Evolutionary conservation across 2,888 invertebrate genomes (phyloP).

Genomic region (Eupeodes luniger): DNA sequence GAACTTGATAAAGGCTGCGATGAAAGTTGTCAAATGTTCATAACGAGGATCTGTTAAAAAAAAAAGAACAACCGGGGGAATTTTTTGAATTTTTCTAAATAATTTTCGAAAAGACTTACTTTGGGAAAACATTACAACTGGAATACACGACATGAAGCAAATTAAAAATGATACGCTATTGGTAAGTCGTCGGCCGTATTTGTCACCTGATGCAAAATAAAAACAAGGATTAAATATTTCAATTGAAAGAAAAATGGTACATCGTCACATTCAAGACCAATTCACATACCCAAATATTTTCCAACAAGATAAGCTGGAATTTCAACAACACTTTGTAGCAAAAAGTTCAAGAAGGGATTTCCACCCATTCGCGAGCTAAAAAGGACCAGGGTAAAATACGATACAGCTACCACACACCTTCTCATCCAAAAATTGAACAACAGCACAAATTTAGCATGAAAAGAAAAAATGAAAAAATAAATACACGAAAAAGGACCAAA

Average conservation of each 20-base stretch:
- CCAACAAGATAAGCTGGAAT: constrained; percentile 87
- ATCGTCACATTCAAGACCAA: neutral
- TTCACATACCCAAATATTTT: constrained; percentile 83
- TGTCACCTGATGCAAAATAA: constrained; percentile 83
- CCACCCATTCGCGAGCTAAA: constrained; percentile 86
- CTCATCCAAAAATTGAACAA: constrained; percentile 50
- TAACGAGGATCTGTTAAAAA: constrained; percentile 17
- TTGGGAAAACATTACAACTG: constrained; percentile 83
- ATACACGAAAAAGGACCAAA: constrained; percentile 53
- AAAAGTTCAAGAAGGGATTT: constrained; percentile 88
- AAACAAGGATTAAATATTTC: neutral
- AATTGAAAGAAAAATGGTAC: neutral
- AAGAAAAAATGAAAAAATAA: constrained; percentile 42
- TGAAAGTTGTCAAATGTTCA: constrained; percentile 78
- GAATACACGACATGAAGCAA: constrained; percentile 83
- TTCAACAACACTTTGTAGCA: constrained; percentile 87
- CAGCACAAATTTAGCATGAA: constrained; percentile 49
- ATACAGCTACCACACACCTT: constrained; percentile 85
- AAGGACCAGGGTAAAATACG: constrained; percentile 85
- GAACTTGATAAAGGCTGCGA: constrained; percentile 85
- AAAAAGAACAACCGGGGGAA: neutral
- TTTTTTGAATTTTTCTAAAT: neutral
- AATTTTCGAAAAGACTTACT: constrained; percentile 78
- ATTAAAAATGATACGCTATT: constrained; percentile 84
- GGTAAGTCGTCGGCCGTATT: constrained; percentile 85